Percentiles rank a stretch among this genome's conserved stretches.
Conservation (phyloP, 2,797 vertebrate genomes). For the Cyprinodon diabolis region DNA sequence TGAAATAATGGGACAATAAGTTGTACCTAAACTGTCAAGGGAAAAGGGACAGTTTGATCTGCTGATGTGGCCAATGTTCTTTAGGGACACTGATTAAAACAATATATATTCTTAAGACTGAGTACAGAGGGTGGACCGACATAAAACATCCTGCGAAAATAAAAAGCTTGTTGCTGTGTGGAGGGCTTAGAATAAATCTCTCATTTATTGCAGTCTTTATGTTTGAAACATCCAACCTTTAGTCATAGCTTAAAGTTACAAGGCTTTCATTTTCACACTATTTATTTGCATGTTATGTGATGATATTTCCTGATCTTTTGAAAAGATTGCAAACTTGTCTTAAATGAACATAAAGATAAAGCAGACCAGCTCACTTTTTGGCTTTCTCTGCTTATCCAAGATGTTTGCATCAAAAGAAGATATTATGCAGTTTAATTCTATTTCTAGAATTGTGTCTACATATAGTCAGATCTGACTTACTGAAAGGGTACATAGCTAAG, state of each 20-base stretch:
- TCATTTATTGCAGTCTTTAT: neutral
- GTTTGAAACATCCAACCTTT: neutral
- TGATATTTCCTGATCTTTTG: neutral
- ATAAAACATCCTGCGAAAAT: slow-evolving; percentile 29
- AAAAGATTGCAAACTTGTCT: neutral
- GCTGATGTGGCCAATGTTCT: slow-evolving; percentile 66
- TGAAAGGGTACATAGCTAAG: neutral
- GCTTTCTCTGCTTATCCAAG: neutral
- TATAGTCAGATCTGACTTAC: neutral
- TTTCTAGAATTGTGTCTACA: neutral
- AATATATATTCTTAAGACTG: slow-evolving; percentile 58
- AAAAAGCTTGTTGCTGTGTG: slow-evolving; percentile 3
- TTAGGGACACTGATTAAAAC: slow-evolving; percentile 70
- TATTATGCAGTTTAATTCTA: neutral
- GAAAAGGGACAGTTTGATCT: slow-evolving; percentile 48
- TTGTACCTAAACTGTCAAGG: slow-evolving; percentile 45
- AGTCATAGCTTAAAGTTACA: neutral
- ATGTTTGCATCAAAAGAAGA: too few species aligned
- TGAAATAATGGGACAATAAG: slow-evolving; percentile 67
- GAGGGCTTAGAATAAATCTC: neutral
- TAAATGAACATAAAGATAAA: neutral
- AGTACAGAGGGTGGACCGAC: slow-evolving; percentile 30
- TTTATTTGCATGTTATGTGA: neutral
- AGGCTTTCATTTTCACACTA: neutral
- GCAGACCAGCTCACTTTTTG: neutral